phyloP scores from a whole-genome alignment of 2,113 vertebrate genomes.

The Pomatorhinus ruficollis region DNA sequence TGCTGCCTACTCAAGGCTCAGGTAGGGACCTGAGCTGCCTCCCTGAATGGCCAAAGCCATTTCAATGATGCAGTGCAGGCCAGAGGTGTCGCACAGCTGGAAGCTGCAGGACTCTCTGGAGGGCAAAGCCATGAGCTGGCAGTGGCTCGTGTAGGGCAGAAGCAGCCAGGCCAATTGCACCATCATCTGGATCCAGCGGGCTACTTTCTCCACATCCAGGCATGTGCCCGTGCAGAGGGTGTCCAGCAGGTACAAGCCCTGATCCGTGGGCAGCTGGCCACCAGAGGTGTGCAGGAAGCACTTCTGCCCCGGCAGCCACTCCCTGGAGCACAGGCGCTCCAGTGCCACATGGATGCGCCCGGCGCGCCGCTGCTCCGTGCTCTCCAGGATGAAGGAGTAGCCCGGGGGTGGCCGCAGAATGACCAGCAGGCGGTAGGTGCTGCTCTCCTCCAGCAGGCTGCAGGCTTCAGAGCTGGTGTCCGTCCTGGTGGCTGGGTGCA shows the following conservation, averaged over 20 bases:
- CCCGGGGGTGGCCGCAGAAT: not conserved
- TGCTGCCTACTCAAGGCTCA: not conserved
- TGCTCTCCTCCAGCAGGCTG: not conserved
- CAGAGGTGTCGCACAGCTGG: not conserved
- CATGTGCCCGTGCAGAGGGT: not conserved
- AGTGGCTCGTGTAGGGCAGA: fast-evolving
- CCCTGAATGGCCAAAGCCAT: not conserved
- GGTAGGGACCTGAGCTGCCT: not conserved
- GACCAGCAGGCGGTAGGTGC: not conserved
- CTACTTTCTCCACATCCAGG: not conserved
- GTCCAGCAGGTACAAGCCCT: not conserved
- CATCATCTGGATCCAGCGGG: not conserved
- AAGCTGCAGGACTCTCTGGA: not conserved
- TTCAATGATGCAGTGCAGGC: not conserved
- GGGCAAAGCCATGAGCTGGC: not conserved
- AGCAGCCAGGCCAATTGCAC: not conserved
- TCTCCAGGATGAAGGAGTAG: not conserved
- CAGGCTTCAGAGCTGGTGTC: not conserved
- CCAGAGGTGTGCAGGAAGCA: not conserved
- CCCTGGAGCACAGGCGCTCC: not conserved
- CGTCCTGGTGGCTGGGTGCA: fast-evolving
- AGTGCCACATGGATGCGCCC: not conserved
- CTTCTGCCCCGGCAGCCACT: not conserved
- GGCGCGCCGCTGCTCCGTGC: fast-evolving
- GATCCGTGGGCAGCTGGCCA: not conserved